Evolutionary conservation across 1,140 invertebrate genomes (phyloP).

Genomic region (Aphelinus atriplicis): DNA sequence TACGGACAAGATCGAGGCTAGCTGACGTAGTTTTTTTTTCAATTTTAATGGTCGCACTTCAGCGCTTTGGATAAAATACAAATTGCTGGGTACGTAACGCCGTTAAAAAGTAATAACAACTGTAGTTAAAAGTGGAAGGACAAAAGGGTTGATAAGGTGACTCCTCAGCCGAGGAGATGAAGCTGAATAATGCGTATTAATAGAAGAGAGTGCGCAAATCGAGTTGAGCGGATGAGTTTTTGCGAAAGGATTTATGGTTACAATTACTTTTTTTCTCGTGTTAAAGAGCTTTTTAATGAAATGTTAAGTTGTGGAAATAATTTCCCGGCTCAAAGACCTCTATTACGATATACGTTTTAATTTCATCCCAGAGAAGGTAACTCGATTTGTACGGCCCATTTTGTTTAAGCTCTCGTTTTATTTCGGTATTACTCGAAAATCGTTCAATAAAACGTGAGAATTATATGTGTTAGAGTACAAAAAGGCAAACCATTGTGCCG

Average conservation of each 20-base stretch:
- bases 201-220: background rate
- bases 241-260: background rate
- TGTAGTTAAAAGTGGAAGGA: constrained; percentile 8
- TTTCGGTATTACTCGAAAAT: no score
- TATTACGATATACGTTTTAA: no score
- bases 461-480: no score
- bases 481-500: no score
- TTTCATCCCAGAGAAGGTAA: no score
- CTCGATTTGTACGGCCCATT: no score
- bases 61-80: background rate
- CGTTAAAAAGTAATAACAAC: constrained; percentile 32
- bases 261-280: constrained; percentile 7
- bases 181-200: background rate
- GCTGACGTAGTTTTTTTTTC: constrained; percentile 7
- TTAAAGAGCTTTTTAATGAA: background rate
- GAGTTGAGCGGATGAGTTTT: background rate
- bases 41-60: constrained; percentile 21
- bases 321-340: no score
- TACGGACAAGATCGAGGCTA: constrained; percentile 1
- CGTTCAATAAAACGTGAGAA: no score
- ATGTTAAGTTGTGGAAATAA: no score
- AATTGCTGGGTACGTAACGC: background rate
- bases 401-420: no score
- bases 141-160: background rate
- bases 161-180: background rate